These are phyloP conservation scores for Phortica magna DNA, from an alignment of 2,888 invertebrate genomes.

Conservation along the genomic window DNA sequence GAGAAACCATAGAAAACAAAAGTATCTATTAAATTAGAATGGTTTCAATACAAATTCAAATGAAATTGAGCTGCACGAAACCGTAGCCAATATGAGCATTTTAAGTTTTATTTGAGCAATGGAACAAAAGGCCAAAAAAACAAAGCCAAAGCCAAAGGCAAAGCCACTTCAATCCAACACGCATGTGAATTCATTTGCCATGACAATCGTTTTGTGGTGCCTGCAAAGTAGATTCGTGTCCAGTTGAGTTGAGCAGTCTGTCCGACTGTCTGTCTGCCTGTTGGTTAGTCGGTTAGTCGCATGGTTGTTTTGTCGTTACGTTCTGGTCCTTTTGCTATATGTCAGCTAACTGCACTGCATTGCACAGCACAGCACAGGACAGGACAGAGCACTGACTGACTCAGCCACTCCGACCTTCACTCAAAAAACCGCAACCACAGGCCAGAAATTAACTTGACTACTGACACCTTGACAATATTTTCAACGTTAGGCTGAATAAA, in stretches of 20 bases:
- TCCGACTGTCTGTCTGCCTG: not conserved
- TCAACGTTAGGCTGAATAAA: constrained; percentile 38
- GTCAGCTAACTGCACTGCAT: constrained; percentile 60
- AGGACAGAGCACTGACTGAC: constrained; percentile 38
- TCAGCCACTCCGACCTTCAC: constrained; percentile 55
- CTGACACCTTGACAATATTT: constrained; percentile 69
- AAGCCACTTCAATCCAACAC: not conserved
- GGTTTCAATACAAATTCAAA: not conserved
- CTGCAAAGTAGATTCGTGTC: constrained; percentile 42
- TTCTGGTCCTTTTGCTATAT: constrained; percentile 32
- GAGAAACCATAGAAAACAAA: not conserved
- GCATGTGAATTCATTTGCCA: constrained; percentile 60
- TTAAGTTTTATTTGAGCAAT: not conserved
- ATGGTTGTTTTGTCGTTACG: not conserved
- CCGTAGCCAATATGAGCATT: constrained; percentile 12
- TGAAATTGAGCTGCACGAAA: constrained; percentile 11
- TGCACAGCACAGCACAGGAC: constrained; percentile 48
- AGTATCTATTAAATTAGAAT: not conserved
- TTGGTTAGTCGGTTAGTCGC: constrained; percentile 2
- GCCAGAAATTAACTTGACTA: constrained; percentile 68
- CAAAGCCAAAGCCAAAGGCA: not conserved
- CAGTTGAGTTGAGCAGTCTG: not conserved
- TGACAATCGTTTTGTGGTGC: constrained; percentile 69
- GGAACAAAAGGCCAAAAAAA: not conserved
- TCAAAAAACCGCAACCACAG: constrained; percentile 45